Evolutionary conservation across 2,113 vertebrate genomes (phyloP), one percentile per base, ranked within the genome.

Genomic region (Sialia sialis): DNA sequence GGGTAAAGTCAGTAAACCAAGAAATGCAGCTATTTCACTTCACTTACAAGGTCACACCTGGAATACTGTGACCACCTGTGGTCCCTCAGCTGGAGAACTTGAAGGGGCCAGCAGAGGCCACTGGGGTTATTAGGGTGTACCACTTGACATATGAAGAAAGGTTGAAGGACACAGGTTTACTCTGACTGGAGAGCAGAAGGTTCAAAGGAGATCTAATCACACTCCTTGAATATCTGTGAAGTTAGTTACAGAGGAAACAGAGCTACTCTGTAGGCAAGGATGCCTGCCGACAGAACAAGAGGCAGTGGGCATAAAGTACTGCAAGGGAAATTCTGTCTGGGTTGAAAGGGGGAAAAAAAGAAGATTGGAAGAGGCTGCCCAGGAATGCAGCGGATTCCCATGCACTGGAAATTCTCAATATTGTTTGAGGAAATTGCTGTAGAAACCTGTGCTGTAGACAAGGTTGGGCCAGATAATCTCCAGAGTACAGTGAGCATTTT

Each of bases 161-260:
- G 10, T 0, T 75, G 52, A 30, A 84, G 27, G 18, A 43, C 87
- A 6, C 8, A 44, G 7, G 10, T 56, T 78, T 84, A 26, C 21
- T 75, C 36, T 72, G 39, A 11, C 30, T 70, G 2, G 9, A 76
- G 51, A 82, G 44, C 10, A 59, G 32, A 75, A 67, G 23, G 13
- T 21, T 91, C 52, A 60, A 34, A n/a, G 7, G 10, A 8, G 4
- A 84, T 55, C 16, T 81, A 70, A 75, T 67, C 19, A 63, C 7
- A 54, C 16, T 74, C 36, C 9, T 11, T 22, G 44, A 89, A 29
- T 48, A 84, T 5, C 15, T 62, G 19, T 56, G 36, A 66, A 41
- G 7, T 64, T 38, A 59, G 9, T 26, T 63, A 21, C 0, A 75
- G 30, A 52, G 19, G 49, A 87, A 69, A 87, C 0, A 0, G 15